A percentile compares a stretch with the other conserved stretches of the same genome.
phyloP scores from a whole-genome alignment of 1,140 invertebrate species.

The Leguminivora glycinivorella region DNA sequence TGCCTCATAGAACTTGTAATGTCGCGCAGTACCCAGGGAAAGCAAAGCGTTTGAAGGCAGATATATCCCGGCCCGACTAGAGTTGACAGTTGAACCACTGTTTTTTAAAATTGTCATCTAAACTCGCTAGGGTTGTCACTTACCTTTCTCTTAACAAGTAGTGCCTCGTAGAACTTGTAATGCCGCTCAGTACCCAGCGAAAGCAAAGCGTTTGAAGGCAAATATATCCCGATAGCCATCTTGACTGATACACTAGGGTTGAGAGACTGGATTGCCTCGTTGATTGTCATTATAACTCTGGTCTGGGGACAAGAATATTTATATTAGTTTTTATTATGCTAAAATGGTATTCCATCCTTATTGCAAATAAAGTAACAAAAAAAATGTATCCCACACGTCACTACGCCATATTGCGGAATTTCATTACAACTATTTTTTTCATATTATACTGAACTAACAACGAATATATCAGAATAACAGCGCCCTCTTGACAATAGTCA shows the following conservation, averaged over 20 bases:
- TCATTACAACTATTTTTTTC: too few species aligned
- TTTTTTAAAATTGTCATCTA: too few species aligned
- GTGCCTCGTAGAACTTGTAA: slow-evolving; percentile 83
- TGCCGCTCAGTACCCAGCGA: slow-evolving; percentile 90
- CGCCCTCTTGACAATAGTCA: too few species aligned
- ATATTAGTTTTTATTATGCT: not conserved
- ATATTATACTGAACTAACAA: too few species aligned
- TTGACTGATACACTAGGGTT: slow-evolving; percentile 86
- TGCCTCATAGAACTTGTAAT: slow-evolving; percentile 85
- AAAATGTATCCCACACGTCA: too few species aligned
- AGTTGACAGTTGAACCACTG: too few species aligned
- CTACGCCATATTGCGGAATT: too few species aligned
- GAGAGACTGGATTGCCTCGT: slow-evolving; percentile 83
- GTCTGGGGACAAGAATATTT: slow-evolving; percentile 76
- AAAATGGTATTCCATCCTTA: too few species aligned
- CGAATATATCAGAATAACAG: too few species aligned
- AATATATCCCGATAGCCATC: slow-evolving; percentile 82
- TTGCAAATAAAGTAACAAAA: too few species aligned
- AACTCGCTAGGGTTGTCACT: slow-evolving; percentile 32
- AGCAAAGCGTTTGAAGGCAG: slow-evolving; percentile 85
- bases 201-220: slow-evolving; percentile 85
- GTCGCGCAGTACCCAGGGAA: slow-evolving; percentile 88
- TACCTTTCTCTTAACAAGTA: slow-evolving; percentile 83
- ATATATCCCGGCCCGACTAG: slow-evolving; percentile 81
- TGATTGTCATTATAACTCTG: slow-evolving; percentile 84